These are phyloP conservation scores for Clunio marinus DNA, from an alignment of 2,888 invertebrate genomes.

Conservation along the genomic window DNA sequence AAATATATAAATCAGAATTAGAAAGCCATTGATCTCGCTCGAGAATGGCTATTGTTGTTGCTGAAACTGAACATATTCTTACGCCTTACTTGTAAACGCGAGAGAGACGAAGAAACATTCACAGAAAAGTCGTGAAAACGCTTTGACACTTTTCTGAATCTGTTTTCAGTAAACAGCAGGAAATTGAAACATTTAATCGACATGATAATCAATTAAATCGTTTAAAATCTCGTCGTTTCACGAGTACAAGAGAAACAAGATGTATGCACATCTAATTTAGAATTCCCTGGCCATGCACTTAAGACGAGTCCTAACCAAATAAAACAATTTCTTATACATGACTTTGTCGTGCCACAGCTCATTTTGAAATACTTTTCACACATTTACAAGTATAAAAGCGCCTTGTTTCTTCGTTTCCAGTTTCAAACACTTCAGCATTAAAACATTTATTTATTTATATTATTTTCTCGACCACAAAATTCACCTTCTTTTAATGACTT, in stretches of 20 bases:
- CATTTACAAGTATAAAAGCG: constrained; percentile 27
- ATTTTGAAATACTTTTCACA: constrained; percentile 36
- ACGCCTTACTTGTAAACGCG: no score
- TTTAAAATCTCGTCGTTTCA: constrained; percentile 19
- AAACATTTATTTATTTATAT: background rate
- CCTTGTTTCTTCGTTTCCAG: background rate
- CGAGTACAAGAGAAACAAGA: constrained; percentile 16
- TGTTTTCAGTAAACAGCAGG: background rate
- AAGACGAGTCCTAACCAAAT: constrained; percentile 18
- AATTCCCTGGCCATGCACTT: background rate
- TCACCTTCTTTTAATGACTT: constrained; percentile 38
- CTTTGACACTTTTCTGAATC: constrained; percentile 38
- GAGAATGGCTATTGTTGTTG: background rate
- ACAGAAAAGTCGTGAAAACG: constrained; percentile 35
- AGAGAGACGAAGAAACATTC: constrained; percentile 1
- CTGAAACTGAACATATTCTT: background rate
- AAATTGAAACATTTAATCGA: constrained; percentile 38
- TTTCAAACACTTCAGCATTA: no score
- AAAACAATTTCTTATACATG: constrained; percentile 23
- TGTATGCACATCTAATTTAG: constrained; percentile 38
- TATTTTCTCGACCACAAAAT: constrained; percentile 14
- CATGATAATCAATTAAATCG: constrained; percentile 39
- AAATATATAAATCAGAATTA: constrained; percentile 35
- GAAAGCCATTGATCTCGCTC: constrained; percentile 27
- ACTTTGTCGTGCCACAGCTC: constrained; percentile 29